Base-by-base conservation (phyloP, 2,113 vertebrate genomes). In the Ibidorhyncha struthersii region DNA sequence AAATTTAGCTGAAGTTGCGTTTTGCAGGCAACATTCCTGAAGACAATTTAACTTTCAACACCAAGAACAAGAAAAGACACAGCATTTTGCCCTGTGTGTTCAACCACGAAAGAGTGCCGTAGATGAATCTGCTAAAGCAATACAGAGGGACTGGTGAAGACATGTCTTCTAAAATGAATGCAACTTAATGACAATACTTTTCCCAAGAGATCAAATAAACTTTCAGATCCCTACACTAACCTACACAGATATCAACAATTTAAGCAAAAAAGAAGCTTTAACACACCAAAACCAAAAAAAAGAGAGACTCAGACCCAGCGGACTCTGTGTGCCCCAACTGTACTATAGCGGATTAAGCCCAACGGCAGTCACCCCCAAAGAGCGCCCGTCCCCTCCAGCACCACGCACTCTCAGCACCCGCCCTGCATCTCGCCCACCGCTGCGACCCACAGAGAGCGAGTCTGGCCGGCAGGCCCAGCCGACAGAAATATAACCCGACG, bases 81-180 rank as follows among this genome's bases (percentile, higher is more conserved):
- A 23, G 41, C 12, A 21, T 9, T 90, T 43, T 6, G 40, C 50
- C 62, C 23, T 12, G 20, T 2, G 5, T 36, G 59, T 27, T 62
- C 36, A 11, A 12, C 50, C 36, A 25, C 2, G 0, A 10, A 12
- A 40, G 38, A 47, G 38, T 23, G 38, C 12, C n/a, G 17, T 0
- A 10, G 19, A 17, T 18, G 20, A 41, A 34, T 13, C 12, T 55
- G 38, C 49, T 45, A 26, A 13, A 34, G 43, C 41, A 38, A n/a
- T 7, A 19, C 0, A 62, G n/a, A 55, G 40, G 55, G n/a, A 43
- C 53, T 13, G 9, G 55, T 14, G 27, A 66, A 45, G 38, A 67
- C 3, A 9, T 2, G 10, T 21, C 63, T n/a, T 50, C 52, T 30
- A 6, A 29, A 63, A 14, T 10, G 8, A 29, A 58, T 38, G 43